Evolutionary conservation across 1,140 invertebrate genomes (phyloP), one percentile per base, ranked within the genome.

Genomic region (Sycobia sp.): DNA sequence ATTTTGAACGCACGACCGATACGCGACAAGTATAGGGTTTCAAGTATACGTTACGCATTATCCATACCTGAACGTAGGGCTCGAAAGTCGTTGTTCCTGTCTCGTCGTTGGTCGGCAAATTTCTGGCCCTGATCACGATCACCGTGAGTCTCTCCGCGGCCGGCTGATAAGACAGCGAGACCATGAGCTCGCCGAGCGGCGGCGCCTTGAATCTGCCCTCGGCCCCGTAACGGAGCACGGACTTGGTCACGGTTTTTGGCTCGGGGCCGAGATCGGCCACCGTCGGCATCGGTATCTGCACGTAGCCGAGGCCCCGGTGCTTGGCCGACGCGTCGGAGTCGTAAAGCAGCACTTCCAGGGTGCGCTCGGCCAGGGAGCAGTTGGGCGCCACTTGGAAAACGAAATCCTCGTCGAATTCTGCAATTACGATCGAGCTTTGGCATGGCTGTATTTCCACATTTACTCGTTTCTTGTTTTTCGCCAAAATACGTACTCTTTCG

Each of bases 121-220:
- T 93, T 46, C 90, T 84, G 1, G 90, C 91, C 73, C 93, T 91
- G 22, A 93, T 88, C 10, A 93, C 86, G 14, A 92, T 91, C 4
- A 93, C 87, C 0, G 91, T 93, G 2, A 94, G 84, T 44, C 91
- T 84, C 69, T 92, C 91, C 27, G 90, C 90, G 41, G 89, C 90
- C 7, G 90, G 88, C 63, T 93, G 80, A 73, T 92, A 94, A 65
- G 89, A 90, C 1, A 94, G 78, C 0, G 92, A 94, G 69, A 94
- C 88, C 89, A 93, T 91, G 39, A 94, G 73, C 74, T 94, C 91
- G 1, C 89, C 90, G 50, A 86, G 71, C 55, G 86, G 83, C 8
- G 66, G 69, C 5, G 79, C 76, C 68, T 82, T 79, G 27, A 69
- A 71, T 58, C 69, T 54, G 27, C 70, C 71, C 20, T 76, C 71